phyloP scores from a whole-genome alignment of 2,797 vertebrate genomes.

The Chiropotes sagulatus region DNA sequence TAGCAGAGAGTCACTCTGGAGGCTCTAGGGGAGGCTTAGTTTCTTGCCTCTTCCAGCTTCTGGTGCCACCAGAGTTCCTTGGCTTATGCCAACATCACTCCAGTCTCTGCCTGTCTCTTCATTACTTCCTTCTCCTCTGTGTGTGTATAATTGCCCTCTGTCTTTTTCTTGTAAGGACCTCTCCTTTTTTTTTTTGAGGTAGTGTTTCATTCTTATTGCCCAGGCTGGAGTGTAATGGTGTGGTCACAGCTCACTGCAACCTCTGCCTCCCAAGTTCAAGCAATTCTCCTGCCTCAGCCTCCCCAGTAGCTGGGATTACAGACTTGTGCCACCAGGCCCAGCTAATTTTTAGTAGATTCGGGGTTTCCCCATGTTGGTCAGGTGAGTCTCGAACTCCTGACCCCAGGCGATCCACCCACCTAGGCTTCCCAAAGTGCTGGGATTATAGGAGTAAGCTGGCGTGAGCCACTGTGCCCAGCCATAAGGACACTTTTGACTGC shows the following conservation, averaged over 20 bases:
- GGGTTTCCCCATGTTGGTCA: neutral
- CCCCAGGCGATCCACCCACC: neutral
- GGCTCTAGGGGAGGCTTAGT: neutral
- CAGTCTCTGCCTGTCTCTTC: neutral
- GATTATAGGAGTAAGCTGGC: neutral
- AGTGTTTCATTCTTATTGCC: neutral
- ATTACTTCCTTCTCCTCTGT: neutral
- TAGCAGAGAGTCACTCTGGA: neutral
- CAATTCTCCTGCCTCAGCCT: neutral
- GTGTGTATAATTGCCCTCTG: neutral
- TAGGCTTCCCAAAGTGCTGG: neutral
- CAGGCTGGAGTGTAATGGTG: neutral
- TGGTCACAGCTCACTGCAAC: neutral
- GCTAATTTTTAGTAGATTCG: neutral
- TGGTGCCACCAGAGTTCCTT: neutral
- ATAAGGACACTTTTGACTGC: neutral
- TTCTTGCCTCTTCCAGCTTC: neutral
- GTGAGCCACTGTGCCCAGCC: accelerated
- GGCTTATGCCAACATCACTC: no score
- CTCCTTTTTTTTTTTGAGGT: neutral
- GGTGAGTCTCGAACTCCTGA: neutral
- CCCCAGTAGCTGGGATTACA: neutral
- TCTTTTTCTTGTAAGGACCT: neutral
- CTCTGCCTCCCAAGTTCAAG: neutral
- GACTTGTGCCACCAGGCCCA: neutral